Base-by-base conservation (phyloP, 2,113 vertebrate species). In the Limnothrissa miodon region DNA sequence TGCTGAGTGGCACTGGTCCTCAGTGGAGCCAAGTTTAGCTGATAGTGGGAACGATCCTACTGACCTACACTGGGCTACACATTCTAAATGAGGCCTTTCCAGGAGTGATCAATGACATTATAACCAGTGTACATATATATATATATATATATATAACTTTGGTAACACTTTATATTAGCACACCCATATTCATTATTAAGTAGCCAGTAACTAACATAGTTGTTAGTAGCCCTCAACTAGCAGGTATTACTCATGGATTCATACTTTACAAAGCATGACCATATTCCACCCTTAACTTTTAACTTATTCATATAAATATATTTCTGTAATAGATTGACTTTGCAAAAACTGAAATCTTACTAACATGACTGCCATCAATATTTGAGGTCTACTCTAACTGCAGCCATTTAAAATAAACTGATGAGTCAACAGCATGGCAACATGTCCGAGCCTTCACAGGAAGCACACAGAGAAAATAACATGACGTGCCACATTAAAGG, bases 1-100 rank as follows among this genome's bases (percentile, higher is more conserved):
- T 86, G 82, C 83, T 83, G 83, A 80, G 84, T 83, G 85, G 82
- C 82, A 17, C n/a, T n/a, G 11, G 66, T 13, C 66, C 66, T 74
- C 29, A 17, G 29, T 36, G 33, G 29, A 74, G 25, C 33, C 33
- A 39, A 36, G 2, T 33, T 29, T n/a, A 74, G 66, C 66, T 74
- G 66, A 74, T 74, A 74, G 25, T 11, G 66, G 5, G 29, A 74
- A 36, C 15, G 36, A 33, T 11, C 66, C 4, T 74, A 0, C 29
- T 33, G 66, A 74, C 66, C 51, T 36, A 13, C 21, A 36, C 66
- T 10, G 15, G 33, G 6, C 13, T 29, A n/a, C 29, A n/a, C 25
- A 62, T 11, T 62, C 10, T 25, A 8, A 62, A 11, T 29, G 0
- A 29, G n/a, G 25, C 11, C 25, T 29, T 23, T 59, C 56, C 6